Base-by-base conservation (phyloP, 1,140 invertebrate species). In the Drosophila nannoptera region DNA sequence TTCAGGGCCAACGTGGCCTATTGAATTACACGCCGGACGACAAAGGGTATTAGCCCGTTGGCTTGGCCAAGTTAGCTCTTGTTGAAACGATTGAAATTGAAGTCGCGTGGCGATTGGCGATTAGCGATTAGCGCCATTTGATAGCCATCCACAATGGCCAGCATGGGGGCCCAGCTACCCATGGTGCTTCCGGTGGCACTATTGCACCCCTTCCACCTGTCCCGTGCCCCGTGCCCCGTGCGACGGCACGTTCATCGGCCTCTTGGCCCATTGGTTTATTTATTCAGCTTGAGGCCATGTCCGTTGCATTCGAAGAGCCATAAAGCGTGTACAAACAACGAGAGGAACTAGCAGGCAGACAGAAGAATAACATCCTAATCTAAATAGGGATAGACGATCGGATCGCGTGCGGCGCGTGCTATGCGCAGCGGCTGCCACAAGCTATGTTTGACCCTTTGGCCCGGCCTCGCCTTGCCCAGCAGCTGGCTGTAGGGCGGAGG, bases 41-140 rank as follows among this genome's bases (percentile, higher is more conserved):
- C 42, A 54, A 68, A 61, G 33, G 46, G 0, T 11, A 7, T 1
- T 11, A 53, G 22, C 56, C 36, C 38, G 32, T n/a, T 22, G 43
- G 9, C 16, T 32, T 49, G 22, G 46, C 8, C n/a, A 32, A 14
- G n/a, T 40, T 31, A 5, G 11, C 12, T 42, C 4, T 46, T 16
- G 42, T 46, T 46, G 14, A 33, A 49, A 58, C 49, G 65, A 81
- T 81, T 81, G 65, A 81, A 82, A 82, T 81, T 70, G 38, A 59
- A 74, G 73, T 77, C 78, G 78, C 78, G 78, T 81, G 78, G 50
- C 64, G 71, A 77, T 82, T 56, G 16, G 54, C 29, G 53, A 56
- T 56, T 60, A 67, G 66, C 70, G 78, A 82, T 81, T 81, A 81
- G 74, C 74, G 78, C 78, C 78, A 77, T 77, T 77, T 63, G 63